A percentile compares a stretch with the other conserved stretches of the same genome.
Conservation (phyloP, 2,113 vertebrate genomes). For the Pteruthius melanotis region DNA sequence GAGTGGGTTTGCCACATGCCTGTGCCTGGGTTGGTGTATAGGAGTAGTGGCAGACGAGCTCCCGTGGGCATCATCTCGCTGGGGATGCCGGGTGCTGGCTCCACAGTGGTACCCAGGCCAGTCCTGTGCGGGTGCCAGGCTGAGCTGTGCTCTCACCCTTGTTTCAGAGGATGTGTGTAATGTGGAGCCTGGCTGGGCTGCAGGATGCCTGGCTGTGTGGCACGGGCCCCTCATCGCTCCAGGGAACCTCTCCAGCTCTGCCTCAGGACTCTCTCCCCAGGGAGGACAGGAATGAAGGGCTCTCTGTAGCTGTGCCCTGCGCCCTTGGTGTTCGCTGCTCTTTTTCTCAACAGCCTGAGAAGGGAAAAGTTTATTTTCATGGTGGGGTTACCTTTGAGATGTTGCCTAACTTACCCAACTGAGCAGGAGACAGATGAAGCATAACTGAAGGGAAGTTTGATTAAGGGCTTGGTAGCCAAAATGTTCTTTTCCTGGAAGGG, state of each 20-base stretch:
- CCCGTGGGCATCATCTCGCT: fast-evolving
- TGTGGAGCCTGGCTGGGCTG: not conserved
- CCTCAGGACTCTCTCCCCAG: fast-evolving
- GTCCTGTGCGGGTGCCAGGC: fast-evolving
- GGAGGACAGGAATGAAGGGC: not conserved
- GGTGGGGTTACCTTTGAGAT: not conserved
- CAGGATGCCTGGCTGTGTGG: not conserved
- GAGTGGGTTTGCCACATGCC: not conserved
- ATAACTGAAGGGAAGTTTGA: not conserved
- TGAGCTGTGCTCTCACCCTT: not conserved
- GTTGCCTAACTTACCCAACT: not conserved
- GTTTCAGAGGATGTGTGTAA: not conserved
- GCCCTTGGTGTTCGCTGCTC: not conserved
- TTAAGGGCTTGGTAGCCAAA: not conserved
- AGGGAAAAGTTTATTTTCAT: not conserved
- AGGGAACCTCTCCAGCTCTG: not conserved
- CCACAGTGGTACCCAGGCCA: too few species aligned
- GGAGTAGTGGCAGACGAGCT: not conserved
- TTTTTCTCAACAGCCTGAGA: not conserved
- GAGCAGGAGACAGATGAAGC: not conserved
- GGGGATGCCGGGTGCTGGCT: not conserved
- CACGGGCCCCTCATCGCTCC: fast-evolving
- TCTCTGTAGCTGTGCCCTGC: not conserved
- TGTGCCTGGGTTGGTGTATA: not conserved
- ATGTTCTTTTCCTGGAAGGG: not conserved